Percentiles rank a stretch among this genome's conserved stretches.
These are phyloP conservation scores for Nettapus auritus DNA, from an alignment of 2,113 vertebrate species.

Conservation along the genomic window DNA sequence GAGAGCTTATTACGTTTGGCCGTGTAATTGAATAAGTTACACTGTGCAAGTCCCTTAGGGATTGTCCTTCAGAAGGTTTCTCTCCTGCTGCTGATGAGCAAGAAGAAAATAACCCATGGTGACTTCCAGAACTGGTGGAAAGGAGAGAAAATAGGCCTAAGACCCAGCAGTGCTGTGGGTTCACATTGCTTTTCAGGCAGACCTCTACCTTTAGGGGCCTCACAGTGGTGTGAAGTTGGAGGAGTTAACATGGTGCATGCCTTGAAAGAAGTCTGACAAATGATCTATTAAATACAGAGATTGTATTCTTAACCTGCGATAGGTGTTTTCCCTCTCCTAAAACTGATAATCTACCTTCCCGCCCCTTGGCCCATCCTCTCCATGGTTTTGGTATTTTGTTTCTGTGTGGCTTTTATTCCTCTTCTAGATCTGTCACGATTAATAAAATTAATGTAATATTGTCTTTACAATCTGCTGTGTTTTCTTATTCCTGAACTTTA, in stretches of 20 bases:
- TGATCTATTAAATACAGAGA: background rate
- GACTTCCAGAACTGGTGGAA: background rate
- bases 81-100: background rate
- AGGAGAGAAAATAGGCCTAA: background rate
- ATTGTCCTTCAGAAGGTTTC: background rate
- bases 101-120: background rate
- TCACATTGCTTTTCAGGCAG: background rate
- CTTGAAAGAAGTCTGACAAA: background rate
- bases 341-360: background rate
- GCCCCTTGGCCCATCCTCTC: background rate
- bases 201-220: background rate
- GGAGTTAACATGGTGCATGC: background rate
- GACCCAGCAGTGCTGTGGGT: background rate
- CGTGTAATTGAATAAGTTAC: background rate
- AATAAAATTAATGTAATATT: background rate
- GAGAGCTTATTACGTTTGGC: background rate
- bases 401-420: background rate
- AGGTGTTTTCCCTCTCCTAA: background rate
- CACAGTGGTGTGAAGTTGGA: background rate
- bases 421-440: background rate
- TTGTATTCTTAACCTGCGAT: background rate
- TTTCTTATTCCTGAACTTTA: slow-evolving; percentile 6
- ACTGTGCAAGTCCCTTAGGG: background rate
- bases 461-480: background rate
- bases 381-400: background rate